A percentile compares a stretch with the other conserved stretches of the same genome.
phyloP scores from a whole-genome alignment of 64 coral and sea anemone genomes.

The Anthopleura sola region DNA sequence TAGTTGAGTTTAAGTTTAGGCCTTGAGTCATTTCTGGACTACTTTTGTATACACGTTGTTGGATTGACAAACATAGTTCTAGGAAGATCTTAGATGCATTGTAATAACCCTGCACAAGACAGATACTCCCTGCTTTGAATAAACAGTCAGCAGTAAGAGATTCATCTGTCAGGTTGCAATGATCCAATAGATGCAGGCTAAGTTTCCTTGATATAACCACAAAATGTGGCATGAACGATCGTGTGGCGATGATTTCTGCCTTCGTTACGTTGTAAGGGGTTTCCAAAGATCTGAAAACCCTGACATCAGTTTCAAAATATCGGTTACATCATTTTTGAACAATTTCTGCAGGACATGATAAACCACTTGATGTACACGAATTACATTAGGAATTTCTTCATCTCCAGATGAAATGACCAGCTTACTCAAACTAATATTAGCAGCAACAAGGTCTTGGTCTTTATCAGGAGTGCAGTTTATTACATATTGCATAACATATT shows the following conservation, averaged over 20 bases:
- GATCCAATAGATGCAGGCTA: not conserved
- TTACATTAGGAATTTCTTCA: not conserved
- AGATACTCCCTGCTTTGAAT: not conserved
- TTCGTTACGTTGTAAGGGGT: not conserved
- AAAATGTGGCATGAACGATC: not conserved
- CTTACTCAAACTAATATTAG: not conserved
- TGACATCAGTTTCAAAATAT: not conserved
- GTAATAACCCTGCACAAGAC: not conserved
- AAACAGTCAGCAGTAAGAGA: not conserved
- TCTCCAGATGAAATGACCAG: not conserved
- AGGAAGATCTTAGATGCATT: not conserved
- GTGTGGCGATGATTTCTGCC: not conserved
- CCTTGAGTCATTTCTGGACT: not conserved
- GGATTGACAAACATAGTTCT: not conserved
- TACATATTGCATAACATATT: slow-evolving; percentile 23
- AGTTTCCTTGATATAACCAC: not conserved
- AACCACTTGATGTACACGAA: slow-evolving; percentile 31
- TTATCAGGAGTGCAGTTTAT: slow-evolving; percentile 5
- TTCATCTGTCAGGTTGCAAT: not conserved
- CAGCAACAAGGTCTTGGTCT: slow-evolving; percentile 20
- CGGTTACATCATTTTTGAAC: not conserved
- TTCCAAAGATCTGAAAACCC: not conserved
- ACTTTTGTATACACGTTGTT: not conserved
- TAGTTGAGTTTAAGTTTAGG: too few relatives aligned
- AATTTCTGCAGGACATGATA: not conserved